Percentiles rank a stretch among this genome's conserved stretches.
phyloP scores from a whole-genome alignment of 2,888 invertebrate genomes.

The Caenorhabditis afra region DNA sequence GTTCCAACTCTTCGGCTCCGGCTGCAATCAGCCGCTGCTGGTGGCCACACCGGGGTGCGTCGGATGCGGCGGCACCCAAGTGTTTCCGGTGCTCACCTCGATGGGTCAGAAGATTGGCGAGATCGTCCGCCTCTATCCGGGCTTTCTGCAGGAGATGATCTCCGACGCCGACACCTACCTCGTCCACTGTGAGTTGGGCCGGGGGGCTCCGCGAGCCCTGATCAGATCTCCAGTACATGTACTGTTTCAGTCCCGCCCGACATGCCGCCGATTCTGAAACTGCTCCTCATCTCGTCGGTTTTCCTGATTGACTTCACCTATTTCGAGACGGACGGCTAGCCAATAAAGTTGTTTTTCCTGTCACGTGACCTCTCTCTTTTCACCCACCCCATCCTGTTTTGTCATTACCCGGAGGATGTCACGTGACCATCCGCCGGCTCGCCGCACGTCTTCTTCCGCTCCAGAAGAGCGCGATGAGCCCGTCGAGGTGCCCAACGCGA shows the following conservation, averaged over 20 bases:
- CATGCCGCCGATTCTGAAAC: conserved; percentile 45
- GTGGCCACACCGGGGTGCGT: conserved; percentile 31
- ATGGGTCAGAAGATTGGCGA: conserved; percentile 19
- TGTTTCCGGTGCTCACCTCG: conserved; percentile 23
- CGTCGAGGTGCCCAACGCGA: conserved; percentile 21
- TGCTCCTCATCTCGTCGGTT: conserved; percentile 47
- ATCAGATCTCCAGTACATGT: no score
- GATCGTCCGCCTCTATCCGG: conserved; percentile 43
- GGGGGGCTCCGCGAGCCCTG: neutral
- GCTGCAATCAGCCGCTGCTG: conserved; percentile 24
- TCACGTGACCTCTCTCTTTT: no score
- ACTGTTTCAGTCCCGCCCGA: conserved; percentile 34
- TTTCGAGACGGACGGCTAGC: conserved; percentile 20
- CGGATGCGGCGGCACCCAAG: conserved; percentile 19
- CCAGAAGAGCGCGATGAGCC: conserved; percentile 28
- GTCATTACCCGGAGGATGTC: no score
- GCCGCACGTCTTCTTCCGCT: no score
- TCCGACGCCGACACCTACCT: conserved; percentile 47
- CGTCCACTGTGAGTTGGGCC: conserved; percentile 31
- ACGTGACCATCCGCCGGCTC: no score
- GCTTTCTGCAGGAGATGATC: conserved; percentile 26
- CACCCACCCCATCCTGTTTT: no score
- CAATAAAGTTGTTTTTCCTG: neutral
- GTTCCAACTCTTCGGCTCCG: conserved; percentile 32
- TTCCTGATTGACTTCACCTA: conserved; percentile 54